phyloP scores from a whole-genome alignment of 2,113 vertebrate species.

The Microcebus ravelobensis region DNA sequence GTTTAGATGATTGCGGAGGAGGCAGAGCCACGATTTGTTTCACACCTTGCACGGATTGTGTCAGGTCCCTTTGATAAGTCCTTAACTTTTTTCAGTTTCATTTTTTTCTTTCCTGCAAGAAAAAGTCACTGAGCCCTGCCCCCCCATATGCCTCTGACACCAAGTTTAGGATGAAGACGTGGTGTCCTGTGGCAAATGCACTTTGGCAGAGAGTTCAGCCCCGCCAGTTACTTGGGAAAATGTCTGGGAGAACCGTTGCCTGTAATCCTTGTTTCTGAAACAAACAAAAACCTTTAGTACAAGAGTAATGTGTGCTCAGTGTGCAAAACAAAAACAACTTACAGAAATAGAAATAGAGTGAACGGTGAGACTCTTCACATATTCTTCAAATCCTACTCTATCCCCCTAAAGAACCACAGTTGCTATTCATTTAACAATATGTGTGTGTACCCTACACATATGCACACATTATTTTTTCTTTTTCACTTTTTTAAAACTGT shows the following conservation, averaged over 20 bases:
- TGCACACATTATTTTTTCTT: too few relatives aligned
- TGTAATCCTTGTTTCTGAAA: neutral
- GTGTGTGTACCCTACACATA: neutral
- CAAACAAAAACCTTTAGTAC: neutral
- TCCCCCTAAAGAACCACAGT: neutral
- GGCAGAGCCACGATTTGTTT: neutral
- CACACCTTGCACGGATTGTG: fast-evolving
- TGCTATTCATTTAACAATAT: neutral
- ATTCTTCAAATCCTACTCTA: neutral
- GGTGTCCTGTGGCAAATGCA: neutral
- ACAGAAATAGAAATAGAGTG: neutral
- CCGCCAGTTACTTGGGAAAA: neutral
- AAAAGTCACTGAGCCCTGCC: too few relatives aligned
- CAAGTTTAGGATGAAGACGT: neutral
- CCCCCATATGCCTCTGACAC: neutral
- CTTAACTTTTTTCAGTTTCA: neutral
- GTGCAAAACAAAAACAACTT: neutral
- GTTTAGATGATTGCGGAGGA: neutral
- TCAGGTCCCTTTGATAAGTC: neutral
- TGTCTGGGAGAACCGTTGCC: neutral
- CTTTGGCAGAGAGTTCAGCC: fast-evolving
- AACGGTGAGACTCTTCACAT: neutral
- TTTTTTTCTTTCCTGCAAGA: neutral
- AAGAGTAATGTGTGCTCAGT: neutral
- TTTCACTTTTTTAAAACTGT: neutral